Evolutionary conservation across 2,888 invertebrate genomes (phyloP), one percentile per base, ranked within the genome.

Genomic region (Cheilosia urbana): DNA sequence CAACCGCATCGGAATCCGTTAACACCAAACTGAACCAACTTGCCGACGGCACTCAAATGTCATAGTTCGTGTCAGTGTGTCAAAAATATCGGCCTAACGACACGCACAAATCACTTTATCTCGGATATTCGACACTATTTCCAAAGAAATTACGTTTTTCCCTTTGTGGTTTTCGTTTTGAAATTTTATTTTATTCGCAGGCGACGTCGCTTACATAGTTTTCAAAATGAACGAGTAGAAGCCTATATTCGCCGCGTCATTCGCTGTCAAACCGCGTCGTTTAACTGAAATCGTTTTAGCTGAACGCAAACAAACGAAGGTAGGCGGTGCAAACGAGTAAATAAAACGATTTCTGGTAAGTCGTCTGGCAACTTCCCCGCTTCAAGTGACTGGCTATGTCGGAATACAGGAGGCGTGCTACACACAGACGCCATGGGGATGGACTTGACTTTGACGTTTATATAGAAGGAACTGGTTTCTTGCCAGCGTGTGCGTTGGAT

Each of bases 221-320:
- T 77, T 65, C 51, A 63, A 68, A 72, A 68, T 79, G 72, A 79
- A 58, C 78, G 71, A 69, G 34, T 75, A 71, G 71, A 83, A 66
- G 79, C 66, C 79, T 78, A 55, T 80, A 85, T 72, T 76, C 76
- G 80, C 76, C 85, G 80, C 89, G 89, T 89, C 89, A 89, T 89
- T 88, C 88, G 88, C 77, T 89, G 89, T 88, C 89, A 88, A 89
- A 89, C 87, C 88, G 88, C 89, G 89, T 90, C 89, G 89, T 88
- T 87, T 88, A 89, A 90, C 90, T 90, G 89, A 90, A 87, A 71
- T 87, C 80, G 87, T 76, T 77, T 73, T 81, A 81, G 57, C 37
- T 73, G 60, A 80, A 87, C 80, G 82, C 87, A 87, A 83, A 82
- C 76, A 81, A 85, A 87, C 82, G 75, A 75, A 75, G 72, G 69